phyloP scores from a whole-genome alignment of 1,140 invertebrate genomes.

The Nilaparvata lugens region DNA sequence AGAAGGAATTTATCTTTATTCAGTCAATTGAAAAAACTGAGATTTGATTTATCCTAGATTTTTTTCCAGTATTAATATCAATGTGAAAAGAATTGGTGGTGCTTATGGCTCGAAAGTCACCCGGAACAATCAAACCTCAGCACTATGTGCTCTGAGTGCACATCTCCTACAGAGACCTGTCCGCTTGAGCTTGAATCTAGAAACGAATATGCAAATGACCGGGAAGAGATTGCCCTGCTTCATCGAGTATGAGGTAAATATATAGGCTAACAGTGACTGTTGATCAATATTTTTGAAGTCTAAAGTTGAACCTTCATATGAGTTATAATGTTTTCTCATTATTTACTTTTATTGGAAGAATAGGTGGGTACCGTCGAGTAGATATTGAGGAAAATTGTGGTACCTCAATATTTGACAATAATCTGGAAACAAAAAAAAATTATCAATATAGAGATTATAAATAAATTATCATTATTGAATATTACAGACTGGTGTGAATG shows the following conservation, averaged over 20 bases:
- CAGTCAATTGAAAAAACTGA: background rate
- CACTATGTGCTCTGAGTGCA: conserved; percentile 52
- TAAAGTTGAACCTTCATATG: too few species aligned
- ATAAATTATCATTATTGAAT: conserved; percentile 24
- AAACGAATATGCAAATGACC: conserved; percentile 53
- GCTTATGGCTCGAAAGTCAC: conserved; percentile 60
- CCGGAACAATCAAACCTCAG: conserved; percentile 41
- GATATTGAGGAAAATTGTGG: too few species aligned
- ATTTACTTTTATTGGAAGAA: too few species aligned
- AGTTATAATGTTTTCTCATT: too few species aligned
- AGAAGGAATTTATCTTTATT: too few species aligned
- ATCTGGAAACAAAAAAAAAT: too few species aligned
- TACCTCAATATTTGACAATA: too few species aligned
- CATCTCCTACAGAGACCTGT: conserved; percentile 48
- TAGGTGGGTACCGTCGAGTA: too few species aligned
- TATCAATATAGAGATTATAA: too few species aligned
- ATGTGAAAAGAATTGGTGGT: conserved; percentile 57
- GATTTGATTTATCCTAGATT: too few species aligned
- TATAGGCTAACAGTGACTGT: too few species aligned
- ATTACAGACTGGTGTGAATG: conserved; percentile 25
- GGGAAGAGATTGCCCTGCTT: conserved; percentile 51
- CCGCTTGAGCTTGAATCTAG: conserved; percentile 49
- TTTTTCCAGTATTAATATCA: conserved; percentile 46
- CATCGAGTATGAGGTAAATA: conserved; percentile 50
- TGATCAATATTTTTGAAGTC: too few species aligned